Conservation (phyloP, 2,113 vertebrate genomes). For the Hippocampus zosterae region DNA sequence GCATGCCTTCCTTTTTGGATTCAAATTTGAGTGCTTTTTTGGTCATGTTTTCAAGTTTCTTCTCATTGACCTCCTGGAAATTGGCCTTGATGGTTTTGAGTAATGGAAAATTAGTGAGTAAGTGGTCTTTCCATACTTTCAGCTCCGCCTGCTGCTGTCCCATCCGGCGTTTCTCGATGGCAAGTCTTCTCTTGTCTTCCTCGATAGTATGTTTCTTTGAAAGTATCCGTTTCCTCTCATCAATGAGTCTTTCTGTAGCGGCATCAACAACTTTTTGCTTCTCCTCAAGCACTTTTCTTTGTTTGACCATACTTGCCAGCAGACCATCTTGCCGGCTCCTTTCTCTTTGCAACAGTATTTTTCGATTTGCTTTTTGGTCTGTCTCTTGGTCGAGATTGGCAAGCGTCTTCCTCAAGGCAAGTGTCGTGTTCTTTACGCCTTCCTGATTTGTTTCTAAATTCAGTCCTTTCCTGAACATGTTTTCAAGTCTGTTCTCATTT, state of each 20-base stretch:
- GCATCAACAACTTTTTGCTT: neutral
- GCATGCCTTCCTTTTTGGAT: too few species aligned
- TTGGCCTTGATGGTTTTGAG: too few species aligned
- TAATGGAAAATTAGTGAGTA: too few species aligned
- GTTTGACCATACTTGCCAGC: neutral
- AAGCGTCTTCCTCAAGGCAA: neutral
- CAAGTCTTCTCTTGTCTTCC: too few species aligned
- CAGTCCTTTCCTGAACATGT: neutral
- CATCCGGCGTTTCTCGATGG: too few species aligned
- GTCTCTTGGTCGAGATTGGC: neutral
- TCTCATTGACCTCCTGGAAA: too few species aligned
- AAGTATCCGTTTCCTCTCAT: too few species aligned
- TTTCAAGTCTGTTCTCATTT: neutral
- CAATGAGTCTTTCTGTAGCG: neutral
- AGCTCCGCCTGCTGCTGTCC: too few species aligned
- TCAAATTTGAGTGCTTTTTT: too few species aligned
- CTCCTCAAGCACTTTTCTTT: neutral
- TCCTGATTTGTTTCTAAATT: neutral
- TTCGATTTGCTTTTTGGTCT: neutral
- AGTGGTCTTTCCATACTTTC: too few species aligned
- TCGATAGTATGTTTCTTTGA: too few species aligned
- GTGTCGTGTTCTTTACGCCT: neutral
- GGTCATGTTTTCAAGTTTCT: too few species aligned
- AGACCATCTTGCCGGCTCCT: neutral
- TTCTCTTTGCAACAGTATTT: neutral